Evolutionary conservation across 2,113 vertebrate genomes (phyloP), one percentile per base, ranked within the genome.

Genomic region (Caretta caretta): DNA sequence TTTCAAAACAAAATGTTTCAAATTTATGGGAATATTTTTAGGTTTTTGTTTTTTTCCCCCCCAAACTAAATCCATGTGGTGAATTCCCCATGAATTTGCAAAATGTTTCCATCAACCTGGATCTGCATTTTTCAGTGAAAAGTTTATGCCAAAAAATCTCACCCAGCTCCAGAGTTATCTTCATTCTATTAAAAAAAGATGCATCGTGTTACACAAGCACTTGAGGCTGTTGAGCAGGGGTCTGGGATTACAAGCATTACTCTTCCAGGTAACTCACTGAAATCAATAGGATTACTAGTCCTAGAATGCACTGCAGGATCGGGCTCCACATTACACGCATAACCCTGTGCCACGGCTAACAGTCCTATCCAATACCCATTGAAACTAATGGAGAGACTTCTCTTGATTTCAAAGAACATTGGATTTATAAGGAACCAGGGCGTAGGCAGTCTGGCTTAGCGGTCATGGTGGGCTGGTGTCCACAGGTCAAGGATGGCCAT

Each of bases 241-340:
- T 65, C 29, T 84, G 78, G 54, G 90, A 16, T 56, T 57, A 53
- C 88, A 27, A 91, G 75, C 53, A 65, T 87, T n/a, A 65, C 22
- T 88, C 80, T 22, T 69, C 35, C 65, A 0, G 16, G 3, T 57
- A 82, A 90, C 80, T 92, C 31, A 1, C 69, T n/a, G 0, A 53
- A 91, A 69, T 69, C 35, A 69, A 20, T 20, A 69, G 8, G 17
- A 38, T 20, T 38, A 69, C 65, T n/a, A 20, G 31, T 69, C 35
- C 35, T 16, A 35, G 62, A 19, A 35, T 38, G 35, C 17, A 69
- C 6, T 38, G 65, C 65, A 69, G 35, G 65, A 38, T 69, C 10
- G 35, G 35, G 35, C 35, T 17, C 65, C 65, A 69, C 35, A n/a
- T 20, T n/a, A 69, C 17, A 19, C 20, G 35, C 65, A 20, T 19